Conservation (phyloP, 2,888 invertebrate genomes). For the Tetragonula carbonaria region DNA sequence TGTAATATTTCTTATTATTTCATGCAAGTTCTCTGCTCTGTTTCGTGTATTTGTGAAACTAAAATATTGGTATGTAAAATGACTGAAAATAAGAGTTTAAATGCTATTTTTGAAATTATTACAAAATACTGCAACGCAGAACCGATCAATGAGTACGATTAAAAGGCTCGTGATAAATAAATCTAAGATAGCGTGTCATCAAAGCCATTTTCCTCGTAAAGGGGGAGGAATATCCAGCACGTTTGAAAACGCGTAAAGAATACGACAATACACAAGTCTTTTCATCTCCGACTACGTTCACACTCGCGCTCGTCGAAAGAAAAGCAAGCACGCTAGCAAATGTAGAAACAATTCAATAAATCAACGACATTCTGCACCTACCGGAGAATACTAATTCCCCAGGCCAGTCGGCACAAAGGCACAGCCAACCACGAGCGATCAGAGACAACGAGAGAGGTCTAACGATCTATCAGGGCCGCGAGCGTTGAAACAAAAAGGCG, state of each 20-base stretch:
- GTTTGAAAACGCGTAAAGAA: neutral
- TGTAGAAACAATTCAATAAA: neutral
- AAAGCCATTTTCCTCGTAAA: too few relatives aligned
- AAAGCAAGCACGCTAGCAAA: neutral
- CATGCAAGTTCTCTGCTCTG: too few relatives aligned
- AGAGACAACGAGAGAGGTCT: conserved; percentile 36
- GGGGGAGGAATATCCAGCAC: too few relatives aligned
- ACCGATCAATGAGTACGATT: too few relatives aligned
- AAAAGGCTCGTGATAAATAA: too few relatives aligned
- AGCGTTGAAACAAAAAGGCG: conserved; percentile 51
- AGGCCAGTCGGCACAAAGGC: neutral
- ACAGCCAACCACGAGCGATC: conserved; percentile 31
- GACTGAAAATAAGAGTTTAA: too few relatives aligned
- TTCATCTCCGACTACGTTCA: neutral
- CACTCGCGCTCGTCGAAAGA: neutral
- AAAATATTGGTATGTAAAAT: too few relatives aligned
- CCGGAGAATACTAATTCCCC: conserved; percentile 1
- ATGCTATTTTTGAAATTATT: too few relatives aligned
- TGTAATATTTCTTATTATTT: too few relatives aligned
- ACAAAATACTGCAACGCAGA: too few relatives aligned
- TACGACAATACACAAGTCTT: neutral
- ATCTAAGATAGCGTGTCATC: too few relatives aligned
- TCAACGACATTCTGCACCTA: neutral
- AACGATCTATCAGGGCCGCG: conserved; percentile 48
- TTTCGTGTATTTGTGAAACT: too few relatives aligned